A percentile compares a stretch with the other conserved stretches of the same genome.
Conservation (phyloP, 1,140 invertebrate species). For the Tribolium madens region DNA sequence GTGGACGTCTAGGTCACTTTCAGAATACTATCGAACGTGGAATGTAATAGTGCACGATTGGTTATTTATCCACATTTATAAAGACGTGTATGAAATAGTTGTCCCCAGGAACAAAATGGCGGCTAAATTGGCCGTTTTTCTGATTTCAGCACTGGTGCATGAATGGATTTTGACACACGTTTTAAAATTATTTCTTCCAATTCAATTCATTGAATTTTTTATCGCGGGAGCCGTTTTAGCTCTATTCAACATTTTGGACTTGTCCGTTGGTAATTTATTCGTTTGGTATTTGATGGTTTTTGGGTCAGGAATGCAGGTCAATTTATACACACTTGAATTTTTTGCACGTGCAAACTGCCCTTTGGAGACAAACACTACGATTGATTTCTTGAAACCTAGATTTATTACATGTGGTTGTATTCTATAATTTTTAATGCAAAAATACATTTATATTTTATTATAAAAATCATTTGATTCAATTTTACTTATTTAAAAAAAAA, state of each 20-base stretch:
- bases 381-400: slow-evolving; percentile 70
- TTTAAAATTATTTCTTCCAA: slow-evolving; percentile 89
- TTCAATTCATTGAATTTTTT: slow-evolving; percentile 81
- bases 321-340: slow-evolving; percentile 87
- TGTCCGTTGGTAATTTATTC: slow-evolving; percentile 79
- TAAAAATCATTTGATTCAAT: too few species aligned
- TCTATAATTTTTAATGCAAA: slow-evolving; percentile 25
- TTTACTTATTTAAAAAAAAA: too few species aligned
- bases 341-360: slow-evolving; percentile 86
- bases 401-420: slow-evolving; percentile 59
- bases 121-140: slow-evolving; percentile 72
- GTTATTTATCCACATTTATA: slow-evolving; percentile 93
- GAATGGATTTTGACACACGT: slow-evolving; percentile 86
- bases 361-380: slow-evolving; percentile 63
- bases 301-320: slow-evolving; percentile 82
- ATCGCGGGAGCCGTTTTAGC: slow-evolving; percentile 72
- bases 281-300: slow-evolving; percentile 84
- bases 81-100: slow-evolving; percentile 79
- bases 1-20: slow-evolving; percentile 91
- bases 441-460: too few species aligned
- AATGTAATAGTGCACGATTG: slow-evolving; percentile 95
- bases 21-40: slow-evolving; percentile 91
- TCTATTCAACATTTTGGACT: slow-evolving; percentile 69
- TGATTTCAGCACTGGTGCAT: slow-evolving; percentile 62
- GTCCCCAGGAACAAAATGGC: slow-evolving; percentile 68